Base-by-base conservation (phyloP, 2,113 vertebrate species). In the Budorcas taxicolor region DNA sequence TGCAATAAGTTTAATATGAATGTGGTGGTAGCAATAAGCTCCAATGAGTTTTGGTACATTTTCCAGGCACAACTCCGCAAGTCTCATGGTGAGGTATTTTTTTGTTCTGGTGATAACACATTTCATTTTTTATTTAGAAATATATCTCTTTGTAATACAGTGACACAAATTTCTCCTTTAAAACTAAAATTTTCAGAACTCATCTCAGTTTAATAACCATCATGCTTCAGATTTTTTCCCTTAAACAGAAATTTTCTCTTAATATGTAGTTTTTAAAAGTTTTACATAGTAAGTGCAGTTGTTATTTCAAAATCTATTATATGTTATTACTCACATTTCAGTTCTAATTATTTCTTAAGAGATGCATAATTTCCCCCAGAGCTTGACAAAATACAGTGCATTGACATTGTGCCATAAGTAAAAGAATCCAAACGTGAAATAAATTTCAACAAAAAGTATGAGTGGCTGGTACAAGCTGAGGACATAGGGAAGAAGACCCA, bases 111-210 rank as follows among this genome's bases (percentile, higher is more conserved):
- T 86, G 33, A 36, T 43, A 6, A 76, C 6, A 67, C 25, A 82
- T 13, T 47, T 93, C 76, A 47, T 67, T 25, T 93, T 93, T 95
- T 94, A 62, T 57, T 95, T 45, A 88, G 52, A 94, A 95, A 85
- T 84, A n/a, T 33, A 43, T 40, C 67, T 80, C 36, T 67, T 96
- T 94, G 40, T 6, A 8, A 4, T 67, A 64, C 52, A 64, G 33
- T 83, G 47, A 57, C 12, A 55, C 6, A 96, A 47, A 15, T 7
- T 16, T 86, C 7, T 36, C 31, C 27, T 96, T 78, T 78, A 93
- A 95, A 87, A 43, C n/a, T 80, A 55, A 3, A 45, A 57, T 78
- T 90, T 95, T 78, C 52, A 84, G 71, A 91, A 81, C 7, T 82
- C 43, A 71, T 6, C 78, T 87, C 43, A n/a, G 16, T 67, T 84